Evolutionary conservation across 2,113 vertebrate genomes (phyloP), one percentile per base, ranked within the genome.

Genomic region (Indicator indicator): DNA sequence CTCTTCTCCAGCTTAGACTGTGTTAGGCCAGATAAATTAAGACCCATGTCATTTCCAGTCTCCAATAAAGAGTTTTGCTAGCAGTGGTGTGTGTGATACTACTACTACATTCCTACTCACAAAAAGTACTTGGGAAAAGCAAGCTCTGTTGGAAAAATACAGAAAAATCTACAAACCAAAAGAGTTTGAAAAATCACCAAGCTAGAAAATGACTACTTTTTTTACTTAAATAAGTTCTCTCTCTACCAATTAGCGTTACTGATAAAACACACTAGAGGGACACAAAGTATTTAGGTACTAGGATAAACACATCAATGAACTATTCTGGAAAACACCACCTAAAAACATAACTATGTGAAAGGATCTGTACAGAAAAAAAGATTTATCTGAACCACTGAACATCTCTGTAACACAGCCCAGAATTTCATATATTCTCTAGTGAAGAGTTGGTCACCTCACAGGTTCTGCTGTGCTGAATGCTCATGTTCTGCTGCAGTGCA

Each of bases 401-500:
- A 54, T 3, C 10, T 16, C 40, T 58, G 21, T 44, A 91, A 65
- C 19, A n/a, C 0, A 77, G 23, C 19, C 60, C 33, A 27, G 28
- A 67, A 36, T 72, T 3, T 74, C 60, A 38, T 3, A 8, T 26
- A 52, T 33, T 82, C 70, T 59, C 65, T 58, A 8, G 18, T 38
- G 30, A 71, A 85, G 70, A 73, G 68, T 68, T 62, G 55, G 54
- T 85, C 68, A 76, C 68, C 44, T 68, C 64, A 33, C 38, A 68
- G 60, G 40, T 40, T 80, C 68, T 50, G 38, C 40, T 2, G 8
- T 52, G 65, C 72, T 75, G 62, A 85, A 77, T 56, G 69, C 12
- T 81, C 63, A 18, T 86, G 79, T 91, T 54, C 67, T 95, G 77
- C 94, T 96, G 93, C 95, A 94, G 70, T 96, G 94, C 95, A 96